Evolutionary conservation across 2,113 vertebrate genomes (phyloP).

Genomic region (Eptesicus fuscus): DNA sequence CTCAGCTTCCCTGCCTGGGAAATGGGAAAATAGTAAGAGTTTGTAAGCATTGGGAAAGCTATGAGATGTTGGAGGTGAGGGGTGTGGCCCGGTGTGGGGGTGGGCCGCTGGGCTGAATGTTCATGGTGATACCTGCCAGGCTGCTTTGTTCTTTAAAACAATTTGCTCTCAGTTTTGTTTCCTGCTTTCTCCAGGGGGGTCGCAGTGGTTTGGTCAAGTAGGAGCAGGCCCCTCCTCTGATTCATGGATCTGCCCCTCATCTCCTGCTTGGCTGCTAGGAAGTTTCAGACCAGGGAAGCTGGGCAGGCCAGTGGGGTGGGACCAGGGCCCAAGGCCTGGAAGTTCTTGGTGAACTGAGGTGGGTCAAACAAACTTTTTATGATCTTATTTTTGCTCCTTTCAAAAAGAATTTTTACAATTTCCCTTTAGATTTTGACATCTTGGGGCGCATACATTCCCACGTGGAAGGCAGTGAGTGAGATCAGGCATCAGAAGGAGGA

Average conservation of each 20-base stretch:
- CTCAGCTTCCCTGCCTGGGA: neutral
- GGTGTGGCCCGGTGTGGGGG: neutral
- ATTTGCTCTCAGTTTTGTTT: neutral
- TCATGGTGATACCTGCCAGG: neutral
- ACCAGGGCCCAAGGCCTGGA: neutral
- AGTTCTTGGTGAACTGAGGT: neutral
- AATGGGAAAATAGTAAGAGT: neutral
- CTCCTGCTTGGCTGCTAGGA: neutral
- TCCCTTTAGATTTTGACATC: neutral
- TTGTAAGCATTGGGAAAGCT: neutral
- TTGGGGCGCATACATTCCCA: neutral
- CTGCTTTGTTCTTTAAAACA: neutral
- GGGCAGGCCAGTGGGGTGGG: neutral
- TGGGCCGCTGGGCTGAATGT: neutral
- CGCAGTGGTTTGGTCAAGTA: neutral
- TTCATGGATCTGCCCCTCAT: neutral
- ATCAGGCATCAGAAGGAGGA: neutral
- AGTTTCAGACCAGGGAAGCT: neutral
- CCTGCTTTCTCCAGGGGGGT: neutral
- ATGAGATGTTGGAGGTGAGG: neutral
- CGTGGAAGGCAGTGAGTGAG: neutral
- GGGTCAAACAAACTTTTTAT: neutral
- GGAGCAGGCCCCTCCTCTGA: neutral
- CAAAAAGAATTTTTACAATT: neutral
- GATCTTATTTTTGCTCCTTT: neutral